Conservation (phyloP, 2,797 vertebrate genomes). For the Macroramphosus scolopax region DNA sequence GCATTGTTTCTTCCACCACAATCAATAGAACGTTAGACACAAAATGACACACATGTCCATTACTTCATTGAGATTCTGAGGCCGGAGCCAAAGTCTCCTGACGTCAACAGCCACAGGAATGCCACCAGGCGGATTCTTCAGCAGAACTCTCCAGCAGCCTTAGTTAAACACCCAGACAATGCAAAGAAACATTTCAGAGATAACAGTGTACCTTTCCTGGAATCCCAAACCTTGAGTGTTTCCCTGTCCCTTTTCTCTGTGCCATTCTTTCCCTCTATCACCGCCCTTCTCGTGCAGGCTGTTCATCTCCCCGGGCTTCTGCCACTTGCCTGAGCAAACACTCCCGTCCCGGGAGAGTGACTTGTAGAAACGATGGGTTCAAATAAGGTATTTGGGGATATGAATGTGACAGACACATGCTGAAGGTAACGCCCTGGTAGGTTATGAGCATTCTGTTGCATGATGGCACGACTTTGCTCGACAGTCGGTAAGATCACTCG, state of each 20-base stretch:
- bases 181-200: conserved; percentile 62
- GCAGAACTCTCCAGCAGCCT: conserved; percentile 47
- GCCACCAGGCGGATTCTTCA: conserved; percentile 72
- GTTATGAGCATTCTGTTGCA: no score
- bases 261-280: conserved; percentile 7
- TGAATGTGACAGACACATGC: background rate
- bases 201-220: conserved; percentile 63
- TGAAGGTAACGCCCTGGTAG: no score
- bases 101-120: conserved; percentile 72
- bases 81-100: conserved; percentile 62
- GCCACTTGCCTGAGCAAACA: conserved; percentile 27
- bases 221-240: no score
- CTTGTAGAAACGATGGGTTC: background rate
- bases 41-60: conserved; percentile 59
- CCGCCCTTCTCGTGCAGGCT: conserved; percentile 8
- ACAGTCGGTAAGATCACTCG: background rate
- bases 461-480: no score
- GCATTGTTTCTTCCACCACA: conserved; percentile 69
- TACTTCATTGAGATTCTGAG: conserved; percentile 70
- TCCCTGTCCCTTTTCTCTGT: conserved; percentile 37
- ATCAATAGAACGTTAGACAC: conserved; percentile 61
- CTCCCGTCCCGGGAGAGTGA: conserved; percentile 16
- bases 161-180: conserved; percentile 70
- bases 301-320: conserved; percentile 14
- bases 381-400: conserved; percentile 7